Percentiles rank a stretch among this genome's conserved stretches.
Evolutionary conservation across 2,797 vertebrate species (phyloP).

Genomic region (Alfaro cultratus): DNA sequence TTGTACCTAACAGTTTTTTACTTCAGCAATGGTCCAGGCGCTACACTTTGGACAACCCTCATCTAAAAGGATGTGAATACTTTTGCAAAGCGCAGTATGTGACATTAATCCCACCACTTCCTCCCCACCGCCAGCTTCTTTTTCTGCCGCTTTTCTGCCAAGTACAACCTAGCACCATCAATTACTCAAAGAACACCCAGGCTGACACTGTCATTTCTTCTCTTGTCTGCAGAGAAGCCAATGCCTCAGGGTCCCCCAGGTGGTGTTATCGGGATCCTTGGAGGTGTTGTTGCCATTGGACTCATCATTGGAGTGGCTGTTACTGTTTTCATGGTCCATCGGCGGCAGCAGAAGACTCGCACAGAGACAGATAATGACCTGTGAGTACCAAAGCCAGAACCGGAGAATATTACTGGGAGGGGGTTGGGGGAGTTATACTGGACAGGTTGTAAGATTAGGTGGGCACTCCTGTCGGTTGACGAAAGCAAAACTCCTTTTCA

Average conservation of each 20-base stretch:
- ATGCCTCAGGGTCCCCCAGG: conserved; percentile 83
- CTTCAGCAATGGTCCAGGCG: too few species aligned
- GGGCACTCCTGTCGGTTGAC: conserved; percentile 56
- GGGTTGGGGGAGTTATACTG: conserved; percentile 12
- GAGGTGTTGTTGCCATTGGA: conserved; percentile 81
- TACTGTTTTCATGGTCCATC: conserved; percentile 86
- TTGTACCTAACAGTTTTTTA: too few species aligned
- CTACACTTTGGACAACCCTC: too few species aligned
- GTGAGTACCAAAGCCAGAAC: conserved; percentile 81
- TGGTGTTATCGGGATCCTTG: conserved; percentile 85
- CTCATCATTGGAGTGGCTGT: conserved; percentile 83
- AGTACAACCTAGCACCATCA: conserved; percentile 38
- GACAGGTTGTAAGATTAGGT: conserved; percentile 65
- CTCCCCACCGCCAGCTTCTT: not conserved
- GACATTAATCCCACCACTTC: conserved; percentile 13
- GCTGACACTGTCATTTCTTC: conserved; percentile 56
- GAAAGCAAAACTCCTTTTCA: conserved; percentile 47
- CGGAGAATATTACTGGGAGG: conserved; percentile 40
- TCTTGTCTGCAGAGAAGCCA: conserved; percentile 85
- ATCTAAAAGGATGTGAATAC: not conserved
- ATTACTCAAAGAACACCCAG: conserved; percentile 37
- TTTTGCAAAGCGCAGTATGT: not conserved
- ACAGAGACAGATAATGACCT: conserved; percentile 80
- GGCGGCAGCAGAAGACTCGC: conserved; percentile 83
- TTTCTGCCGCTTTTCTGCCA: not conserved